Conservation (phyloP, 2,888 invertebrate species). For the Drosophila prolongata region DNA sequence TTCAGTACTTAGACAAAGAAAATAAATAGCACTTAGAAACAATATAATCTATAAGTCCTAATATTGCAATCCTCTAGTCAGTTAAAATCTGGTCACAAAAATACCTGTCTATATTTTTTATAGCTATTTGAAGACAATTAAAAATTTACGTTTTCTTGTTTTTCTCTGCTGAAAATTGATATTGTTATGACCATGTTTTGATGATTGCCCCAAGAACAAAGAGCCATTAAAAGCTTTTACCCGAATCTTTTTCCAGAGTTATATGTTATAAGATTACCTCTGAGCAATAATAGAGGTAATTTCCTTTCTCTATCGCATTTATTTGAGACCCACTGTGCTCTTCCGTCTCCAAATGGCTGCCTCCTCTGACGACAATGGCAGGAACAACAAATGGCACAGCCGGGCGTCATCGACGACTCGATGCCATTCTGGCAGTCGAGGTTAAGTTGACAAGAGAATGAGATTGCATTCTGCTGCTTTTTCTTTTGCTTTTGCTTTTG, state of each 20-base stretch:
- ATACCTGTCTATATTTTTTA: too few species aligned
- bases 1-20: too few species aligned
- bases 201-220: background rate
- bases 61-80: too few species aligned
- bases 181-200: constrained; percentile 6
- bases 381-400: constrained; percentile 61
- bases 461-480: constrained; percentile 70
- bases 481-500: constrained; percentile 36
- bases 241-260: background rate
- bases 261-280: too few species aligned
- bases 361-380: constrained; percentile 57
- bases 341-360: constrained; percentile 51
- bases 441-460: constrained; percentile 79
- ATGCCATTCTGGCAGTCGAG: constrained; percentile 60
- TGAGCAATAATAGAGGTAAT: constrained; percentile 2
- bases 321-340: constrained; percentile 60
- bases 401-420: constrained; percentile 38
- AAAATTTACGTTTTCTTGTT: background rate
- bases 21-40: too few species aligned
- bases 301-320: constrained; percentile 6
- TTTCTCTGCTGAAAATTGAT: background rate
- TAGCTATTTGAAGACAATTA: background rate
- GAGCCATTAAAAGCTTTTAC: background rate
- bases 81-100: too few species aligned
- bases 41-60: too few species aligned